Conservation (phyloP, 2,888 invertebrate species). For the Nemapogon koenigi region DNA sequence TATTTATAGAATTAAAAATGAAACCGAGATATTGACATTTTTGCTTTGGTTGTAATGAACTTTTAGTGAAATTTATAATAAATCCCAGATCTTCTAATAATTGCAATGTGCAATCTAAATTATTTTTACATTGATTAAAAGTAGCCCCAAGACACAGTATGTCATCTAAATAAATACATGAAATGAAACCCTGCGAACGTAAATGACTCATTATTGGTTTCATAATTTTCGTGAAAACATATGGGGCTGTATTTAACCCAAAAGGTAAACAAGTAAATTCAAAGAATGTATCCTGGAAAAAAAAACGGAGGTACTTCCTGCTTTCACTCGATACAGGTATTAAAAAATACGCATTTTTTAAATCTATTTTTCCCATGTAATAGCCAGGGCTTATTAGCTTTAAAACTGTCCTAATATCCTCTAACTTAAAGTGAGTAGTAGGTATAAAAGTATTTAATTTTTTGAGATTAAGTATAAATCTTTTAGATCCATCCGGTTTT, state of each 20-base stretch:
- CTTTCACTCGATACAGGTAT: constrained; percentile 1
- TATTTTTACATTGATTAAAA: background rate
- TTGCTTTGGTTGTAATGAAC: constrained; percentile 1
- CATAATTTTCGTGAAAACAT: constrained; percentile 4
- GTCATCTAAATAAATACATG: constrained; percentile 5
- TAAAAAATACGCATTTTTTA: constrained; percentile 12
- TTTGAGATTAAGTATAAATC: constrained; percentile 12
- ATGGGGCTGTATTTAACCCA: constrained; percentile 1
- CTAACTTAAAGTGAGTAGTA: constrained; percentile 11
- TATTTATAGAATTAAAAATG: constrained; percentile 1
- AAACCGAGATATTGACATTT: constrained; percentile 6
- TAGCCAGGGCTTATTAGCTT: constrained; percentile 5
- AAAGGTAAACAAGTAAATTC: background rate
- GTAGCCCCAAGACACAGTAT: constrained; percentile 2
- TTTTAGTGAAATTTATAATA: constrained; percentile 6
- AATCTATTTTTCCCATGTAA: constrained; percentile 9
- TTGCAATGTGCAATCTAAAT: background rate
- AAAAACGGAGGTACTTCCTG: constrained; percentile 9
- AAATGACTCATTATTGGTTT: background rate
- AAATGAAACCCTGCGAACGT: constrained; percentile 1
- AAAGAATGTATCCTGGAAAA: background rate
- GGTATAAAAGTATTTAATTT: constrained; percentile 9
- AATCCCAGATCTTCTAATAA: constrained; percentile 3
- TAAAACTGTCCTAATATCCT: constrained; percentile 11
- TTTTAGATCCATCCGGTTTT: constrained; percentile 7